Conservation (phyloP, 2,113 vertebrate genomes). For the Azemiops feae region DNA sequence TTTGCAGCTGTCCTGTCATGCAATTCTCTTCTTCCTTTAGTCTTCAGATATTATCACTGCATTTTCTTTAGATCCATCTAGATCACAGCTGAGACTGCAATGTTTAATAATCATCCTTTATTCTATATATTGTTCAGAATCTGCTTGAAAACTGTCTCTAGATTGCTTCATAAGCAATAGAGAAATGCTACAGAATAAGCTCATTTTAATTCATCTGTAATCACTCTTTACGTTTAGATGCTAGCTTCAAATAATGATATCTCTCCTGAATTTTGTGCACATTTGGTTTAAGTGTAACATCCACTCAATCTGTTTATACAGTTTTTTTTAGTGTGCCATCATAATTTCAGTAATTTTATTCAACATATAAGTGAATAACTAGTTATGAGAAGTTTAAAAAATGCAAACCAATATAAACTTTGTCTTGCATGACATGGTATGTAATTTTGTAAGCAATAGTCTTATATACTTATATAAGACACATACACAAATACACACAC, state of each 20-base stretch:
- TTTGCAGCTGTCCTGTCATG: conserved; percentile 25
- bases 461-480: not conserved
- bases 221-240: not conserved
- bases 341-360: not conserved
- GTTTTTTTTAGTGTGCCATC: not conserved
- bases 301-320: not conserved
- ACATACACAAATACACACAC: too few species aligned
- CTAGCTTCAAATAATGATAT: not conserved
- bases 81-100: not conserved
- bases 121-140: conserved; percentile 20
- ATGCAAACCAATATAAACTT: not conserved
- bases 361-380: not conserved
- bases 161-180: not conserved
- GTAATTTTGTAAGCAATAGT: not conserved
- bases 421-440: not conserved
- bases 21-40: conserved; percentile 17
- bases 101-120: rapidly evolving
- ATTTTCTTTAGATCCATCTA: conserved; percentile 40
- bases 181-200: not conserved
- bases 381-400: not conserved
- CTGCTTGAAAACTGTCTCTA: not conserved
- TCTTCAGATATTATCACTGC: conserved; percentile 30
- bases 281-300: not conserved
- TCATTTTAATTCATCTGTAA: not conserved
- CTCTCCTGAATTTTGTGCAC: not conserved